Percentiles rank a stretch among this genome's conserved stretches.
Evolutionary conservation across 2,888 invertebrate genomes (phyloP).

Genomic region (Tethea ocularis): DNA sequence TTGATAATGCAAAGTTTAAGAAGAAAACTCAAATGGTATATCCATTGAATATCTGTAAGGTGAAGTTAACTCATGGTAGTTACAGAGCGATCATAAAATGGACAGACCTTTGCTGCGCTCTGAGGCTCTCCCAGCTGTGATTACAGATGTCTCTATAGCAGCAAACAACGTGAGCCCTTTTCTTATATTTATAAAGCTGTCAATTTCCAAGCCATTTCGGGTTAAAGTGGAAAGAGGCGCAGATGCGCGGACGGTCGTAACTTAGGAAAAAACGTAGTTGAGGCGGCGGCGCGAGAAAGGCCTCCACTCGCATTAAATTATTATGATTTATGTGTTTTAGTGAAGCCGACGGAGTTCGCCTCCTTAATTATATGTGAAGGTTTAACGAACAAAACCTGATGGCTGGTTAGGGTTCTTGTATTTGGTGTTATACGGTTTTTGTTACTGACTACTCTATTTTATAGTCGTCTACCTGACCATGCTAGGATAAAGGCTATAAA

Average conservation of each 20-base stretch:
- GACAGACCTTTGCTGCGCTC: conserved; percentile 27
- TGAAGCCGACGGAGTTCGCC: conserved; percentile 56
- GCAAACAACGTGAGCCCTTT: conserved; percentile 25
- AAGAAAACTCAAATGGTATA: too few species aligned
- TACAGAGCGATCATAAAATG: conserved; percentile 41
- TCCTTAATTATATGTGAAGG: conserved; percentile 77
- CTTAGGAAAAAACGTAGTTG: conserved; percentile 53
- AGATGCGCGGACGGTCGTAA: conserved; percentile 67
- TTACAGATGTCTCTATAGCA: conserved; percentile 2
- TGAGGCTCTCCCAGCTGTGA: conserved; percentile 10
- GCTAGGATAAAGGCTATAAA: not conserved
- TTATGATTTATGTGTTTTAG: conserved; percentile 82
- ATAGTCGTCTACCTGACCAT: not conserved
- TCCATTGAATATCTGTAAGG: not conserved
- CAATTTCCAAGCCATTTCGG: conserved; percentile 68
- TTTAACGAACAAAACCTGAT: conserved; percentile 70
- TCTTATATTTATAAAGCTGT: conserved; percentile 76
- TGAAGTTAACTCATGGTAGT: not conserved
- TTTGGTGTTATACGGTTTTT: conserved; percentile 23
- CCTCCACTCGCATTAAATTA: conserved; percentile 75
- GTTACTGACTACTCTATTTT: conserved; percentile 8
- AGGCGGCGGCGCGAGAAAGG: conserved; percentile 61
- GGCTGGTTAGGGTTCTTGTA: conserved; percentile 43
- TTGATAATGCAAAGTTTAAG: too few species aligned
- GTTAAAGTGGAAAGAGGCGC: conserved; percentile 62